These are phyloP conservation scores for Drosophila basisetae DNA, from an alignment of 2,888 invertebrate species.

Conservation along the genomic window DNA sequence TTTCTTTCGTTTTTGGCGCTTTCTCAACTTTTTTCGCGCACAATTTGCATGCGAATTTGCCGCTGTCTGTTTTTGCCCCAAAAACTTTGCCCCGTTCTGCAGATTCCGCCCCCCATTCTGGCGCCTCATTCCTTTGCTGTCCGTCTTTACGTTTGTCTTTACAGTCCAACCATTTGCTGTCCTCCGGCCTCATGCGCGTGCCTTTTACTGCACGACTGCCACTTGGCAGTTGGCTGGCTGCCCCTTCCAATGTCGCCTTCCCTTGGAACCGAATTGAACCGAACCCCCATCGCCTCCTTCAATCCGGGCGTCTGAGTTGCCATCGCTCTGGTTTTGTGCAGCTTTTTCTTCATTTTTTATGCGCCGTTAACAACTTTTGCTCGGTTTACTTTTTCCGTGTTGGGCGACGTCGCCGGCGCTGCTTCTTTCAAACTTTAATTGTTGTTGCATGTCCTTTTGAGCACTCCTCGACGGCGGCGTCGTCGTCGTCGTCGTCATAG, in stretches of 20 bases:
- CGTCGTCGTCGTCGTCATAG: constrained; percentile 40
- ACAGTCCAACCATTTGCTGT: constrained; percentile 49
- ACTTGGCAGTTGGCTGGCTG: constrained; percentile 55
- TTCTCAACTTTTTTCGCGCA: constrained; percentile 77
- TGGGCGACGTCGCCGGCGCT: constrained; percentile 58
- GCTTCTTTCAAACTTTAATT: constrained; percentile 79
- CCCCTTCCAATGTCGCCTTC: neutral
- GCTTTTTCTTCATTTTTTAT: constrained; percentile 73
- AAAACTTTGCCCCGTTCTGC: constrained; percentile 47
- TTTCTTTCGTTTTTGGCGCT: constrained; percentile 61
- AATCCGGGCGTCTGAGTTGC: constrained; percentile 13
- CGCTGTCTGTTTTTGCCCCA: constrained; percentile 63
- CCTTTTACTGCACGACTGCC: constrained; percentile 79
- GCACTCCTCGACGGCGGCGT: constrained; percentile 51
- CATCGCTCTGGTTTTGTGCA: constrained; percentile 37
- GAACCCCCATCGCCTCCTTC: neutral
- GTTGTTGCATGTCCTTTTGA: constrained; percentile 79
- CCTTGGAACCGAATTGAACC: neutral
- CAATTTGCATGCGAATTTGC: constrained; percentile 81
- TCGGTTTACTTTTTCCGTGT: constrained; percentile 81
- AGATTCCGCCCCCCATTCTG: neutral
- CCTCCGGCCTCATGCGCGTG: constrained; percentile 66
- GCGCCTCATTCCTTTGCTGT: constrained; percentile 7
- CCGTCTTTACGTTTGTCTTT: constrained; percentile 38
- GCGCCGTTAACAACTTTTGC: constrained; percentile 80